phyloP scores from a whole-genome alignment of 1,140 invertebrate genomes.

The Eurosta solidaginis region DNA sequence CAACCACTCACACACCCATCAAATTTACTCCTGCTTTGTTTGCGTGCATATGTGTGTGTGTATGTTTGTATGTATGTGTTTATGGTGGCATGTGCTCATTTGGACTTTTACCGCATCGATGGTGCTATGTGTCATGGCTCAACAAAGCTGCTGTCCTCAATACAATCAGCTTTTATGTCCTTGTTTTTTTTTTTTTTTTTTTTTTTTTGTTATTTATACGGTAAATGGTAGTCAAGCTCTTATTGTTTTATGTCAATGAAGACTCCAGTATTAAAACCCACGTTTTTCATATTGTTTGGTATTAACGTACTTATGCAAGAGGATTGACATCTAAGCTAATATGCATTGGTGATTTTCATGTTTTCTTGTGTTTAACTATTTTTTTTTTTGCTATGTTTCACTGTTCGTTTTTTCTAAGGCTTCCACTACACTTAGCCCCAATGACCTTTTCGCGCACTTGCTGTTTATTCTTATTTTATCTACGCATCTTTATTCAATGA shows the following conservation, averaged over 20 bases:
- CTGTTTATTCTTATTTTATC: too few species aligned
- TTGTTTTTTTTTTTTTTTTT: background rate
- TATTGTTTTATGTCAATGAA: background rate
- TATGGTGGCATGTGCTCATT: background rate
- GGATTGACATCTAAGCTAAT: conserved; percentile 23
- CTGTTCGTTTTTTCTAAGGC: too few species aligned
- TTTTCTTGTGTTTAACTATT: too few species aligned
- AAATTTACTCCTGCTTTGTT: too few species aligned
- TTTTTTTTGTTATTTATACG: background rate
- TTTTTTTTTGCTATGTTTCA: background rate
- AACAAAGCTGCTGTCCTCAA: background rate
- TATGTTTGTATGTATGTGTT: background rate
- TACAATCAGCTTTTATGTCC: background rate
- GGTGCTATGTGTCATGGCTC: background rate
- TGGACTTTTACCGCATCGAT: conserved; percentile 2
- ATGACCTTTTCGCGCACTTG: too few species aligned
- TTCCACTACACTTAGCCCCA: too few species aligned
- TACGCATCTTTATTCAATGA: too few species aligned
- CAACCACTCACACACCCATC: background rate
- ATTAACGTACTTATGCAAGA: background rate
- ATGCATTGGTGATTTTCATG: background rate
- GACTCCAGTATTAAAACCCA: too few species aligned
- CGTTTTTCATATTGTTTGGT: too few species aligned
- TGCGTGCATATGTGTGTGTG: too few species aligned
- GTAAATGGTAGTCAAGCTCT: background rate